Evolutionary conservation across 2,797 vertebrate species (phyloP).

Genomic region (Champsocephalus gunnari): DNA sequence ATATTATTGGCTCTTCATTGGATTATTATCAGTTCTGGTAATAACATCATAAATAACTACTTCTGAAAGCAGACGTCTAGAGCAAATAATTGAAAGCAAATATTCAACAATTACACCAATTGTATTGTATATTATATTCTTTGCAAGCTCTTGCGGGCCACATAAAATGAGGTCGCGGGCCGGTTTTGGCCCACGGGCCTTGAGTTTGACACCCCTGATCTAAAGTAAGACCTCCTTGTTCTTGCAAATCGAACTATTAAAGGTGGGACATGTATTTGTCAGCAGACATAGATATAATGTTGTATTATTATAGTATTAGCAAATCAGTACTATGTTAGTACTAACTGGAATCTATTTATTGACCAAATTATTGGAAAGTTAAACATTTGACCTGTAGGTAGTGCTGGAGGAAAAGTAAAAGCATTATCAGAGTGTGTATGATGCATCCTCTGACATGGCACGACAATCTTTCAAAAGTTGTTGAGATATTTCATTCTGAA

Average conservation of each 20-base stretch:
- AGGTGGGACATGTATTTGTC: neutral
- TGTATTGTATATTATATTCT: too few relatives aligned
- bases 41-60: too few relatives aligned
- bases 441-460: neutral
- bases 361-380: neutral
- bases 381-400: neutral
- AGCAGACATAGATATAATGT: neutral
- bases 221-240: neutral
- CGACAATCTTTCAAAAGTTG: neutral
- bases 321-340: neutral
- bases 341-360: neutral
- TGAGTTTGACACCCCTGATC: too few relatives aligned
- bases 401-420: neutral
- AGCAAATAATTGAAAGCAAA: too few relatives aligned
- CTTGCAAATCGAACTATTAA: neutral
- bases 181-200: too few relatives aligned
- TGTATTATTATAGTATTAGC: fast-evolving
- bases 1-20: too few relatives aligned
- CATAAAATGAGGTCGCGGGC: too few relatives aligned
- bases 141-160: too few relatives aligned
- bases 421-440: neutral
- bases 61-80: too few relatives aligned
- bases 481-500: neutral
- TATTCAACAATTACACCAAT: too few relatives aligned
- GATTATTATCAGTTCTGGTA: too few relatives aligned